Base-by-base conservation (phyloP, 2,113 vertebrate species). In the Microcebus murinus region DNA sequence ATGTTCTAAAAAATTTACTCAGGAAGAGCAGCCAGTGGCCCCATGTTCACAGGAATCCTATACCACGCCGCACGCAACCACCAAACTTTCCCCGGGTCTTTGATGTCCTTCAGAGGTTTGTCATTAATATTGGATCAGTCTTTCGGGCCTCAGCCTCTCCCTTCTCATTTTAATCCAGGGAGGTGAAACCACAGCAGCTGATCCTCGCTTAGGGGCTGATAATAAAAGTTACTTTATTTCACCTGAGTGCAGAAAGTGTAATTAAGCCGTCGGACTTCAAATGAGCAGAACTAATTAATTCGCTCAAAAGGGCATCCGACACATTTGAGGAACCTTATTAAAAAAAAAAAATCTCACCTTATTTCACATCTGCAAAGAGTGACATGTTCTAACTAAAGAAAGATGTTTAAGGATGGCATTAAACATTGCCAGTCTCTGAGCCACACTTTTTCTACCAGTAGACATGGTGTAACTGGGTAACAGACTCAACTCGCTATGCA, bases 11-110 rank as follows among this genome's bases (percentile, higher is more conserved):
- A 80, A 92, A 48, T 57, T 14, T 36, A n/a, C 17, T 14, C 8
- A 57, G 9, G n/a, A 57, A 90, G 36, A 63, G 5, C 10, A 71
- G 27, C 29, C 17, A 17, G 25, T 2, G 7, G 17, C 25, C 29
- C 86, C 14, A 10, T 12, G 4, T 21, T 79, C 36, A 45, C 13
- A 67, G 39, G 6, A 5, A 39, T 42, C 29, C 27, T 63, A 42
- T 36, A 13, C 29, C 39, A 29, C 3, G 1, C 2, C 1, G 0
- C 21, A 14, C 10, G 4, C 59, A 29, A 4, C 5, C 1, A 23
- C 34, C 73, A 91, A 42, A 8, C 8, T 61, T 3, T 39, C 76
- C 59, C 25, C 2, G 23, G n/a, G 31, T 59, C 25, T 67, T 5
- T 0, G 2, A 13, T 18, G 65, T 61, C 76, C 68, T 83, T 76